A percentile compares a stretch with the other conserved stretches of the same genome.
phyloP scores from a whole-genome alignment of 2,113 vertebrate species.

The Sporophila hypoxantha region DNA sequence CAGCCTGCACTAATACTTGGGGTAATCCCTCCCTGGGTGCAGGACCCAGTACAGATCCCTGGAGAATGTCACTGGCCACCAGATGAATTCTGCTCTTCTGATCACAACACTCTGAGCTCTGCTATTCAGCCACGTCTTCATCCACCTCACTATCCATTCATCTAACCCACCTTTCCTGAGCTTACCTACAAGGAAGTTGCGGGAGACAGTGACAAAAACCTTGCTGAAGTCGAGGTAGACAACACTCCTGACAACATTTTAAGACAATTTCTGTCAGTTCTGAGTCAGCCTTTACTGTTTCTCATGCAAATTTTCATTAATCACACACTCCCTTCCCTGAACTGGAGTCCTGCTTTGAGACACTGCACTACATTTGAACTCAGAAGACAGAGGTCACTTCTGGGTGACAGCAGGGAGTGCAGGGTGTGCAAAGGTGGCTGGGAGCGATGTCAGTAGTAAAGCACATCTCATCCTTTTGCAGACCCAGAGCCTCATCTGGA shows the following conservation, averaged over 20 bases:
- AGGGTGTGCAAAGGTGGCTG: background rate
- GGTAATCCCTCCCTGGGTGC: background rate
- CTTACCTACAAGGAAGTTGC: background rate
- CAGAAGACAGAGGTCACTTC: background rate
- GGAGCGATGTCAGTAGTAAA: background rate
- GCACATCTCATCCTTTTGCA: background rate
- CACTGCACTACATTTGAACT: background rate
- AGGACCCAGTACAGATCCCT: background rate
- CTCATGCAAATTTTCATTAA: background rate
- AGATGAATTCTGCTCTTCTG: background rate
- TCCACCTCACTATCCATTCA: background rate
- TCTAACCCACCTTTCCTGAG: background rate
- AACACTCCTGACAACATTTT: background rate
- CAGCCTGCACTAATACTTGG: background rate
- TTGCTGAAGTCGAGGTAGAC: fast-evolving
- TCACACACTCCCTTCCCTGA: background rate
- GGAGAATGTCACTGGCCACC: fast-evolving
- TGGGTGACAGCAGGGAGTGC: background rate
- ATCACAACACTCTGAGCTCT: background rate
- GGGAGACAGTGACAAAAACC: background rate
- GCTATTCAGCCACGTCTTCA: background rate
- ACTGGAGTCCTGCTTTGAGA: background rate
- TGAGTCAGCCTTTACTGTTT: background rate
- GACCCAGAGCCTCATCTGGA: background rate
- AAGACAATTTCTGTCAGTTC: background rate